Evolutionary conservation across 1,140 invertebrate genomes (phyloP).

Genomic region (Diachasmimorpha longicaudata): DNA sequence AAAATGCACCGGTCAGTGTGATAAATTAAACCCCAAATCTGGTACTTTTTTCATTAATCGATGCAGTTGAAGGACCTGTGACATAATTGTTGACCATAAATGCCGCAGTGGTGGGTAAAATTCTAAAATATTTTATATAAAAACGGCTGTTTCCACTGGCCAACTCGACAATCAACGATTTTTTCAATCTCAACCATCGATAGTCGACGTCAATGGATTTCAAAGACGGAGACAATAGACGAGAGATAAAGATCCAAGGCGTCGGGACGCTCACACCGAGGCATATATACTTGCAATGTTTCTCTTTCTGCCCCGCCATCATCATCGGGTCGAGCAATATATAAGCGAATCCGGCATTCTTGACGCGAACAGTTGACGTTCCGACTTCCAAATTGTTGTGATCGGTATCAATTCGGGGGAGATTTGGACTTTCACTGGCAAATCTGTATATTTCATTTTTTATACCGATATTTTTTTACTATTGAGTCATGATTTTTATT

Average conservation of each 20-base stretch:
- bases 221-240: neutral
- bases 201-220: neutral
- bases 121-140: neutral
- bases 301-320: slow-evolving; percentile 12
- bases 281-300: neutral
- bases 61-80: neutral
- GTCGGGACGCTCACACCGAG: slow-evolving; percentile 3
- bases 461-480: no score
- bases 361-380: slow-evolving; percentile 29
- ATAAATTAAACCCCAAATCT: neutral
- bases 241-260: slow-evolving; percentile 18
- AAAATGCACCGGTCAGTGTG: no score
- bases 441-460: neutral
- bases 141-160: neutral
- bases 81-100: neutral
- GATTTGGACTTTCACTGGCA: slow-evolving; percentile 28
- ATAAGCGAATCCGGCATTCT: slow-evolving; percentile 29
- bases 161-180: neutral
- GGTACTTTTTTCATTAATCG: neutral
- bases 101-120: neutral
- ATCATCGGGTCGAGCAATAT: slow-evolving; percentile 21
- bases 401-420: slow-evolving; percentile 12
- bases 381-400: slow-evolving; percentile 28
- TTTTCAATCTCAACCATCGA: no score
- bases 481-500: neutral